Evolutionary conservation across 2,888 invertebrate species (phyloP).

Genomic region (Macaria notata): DNA sequence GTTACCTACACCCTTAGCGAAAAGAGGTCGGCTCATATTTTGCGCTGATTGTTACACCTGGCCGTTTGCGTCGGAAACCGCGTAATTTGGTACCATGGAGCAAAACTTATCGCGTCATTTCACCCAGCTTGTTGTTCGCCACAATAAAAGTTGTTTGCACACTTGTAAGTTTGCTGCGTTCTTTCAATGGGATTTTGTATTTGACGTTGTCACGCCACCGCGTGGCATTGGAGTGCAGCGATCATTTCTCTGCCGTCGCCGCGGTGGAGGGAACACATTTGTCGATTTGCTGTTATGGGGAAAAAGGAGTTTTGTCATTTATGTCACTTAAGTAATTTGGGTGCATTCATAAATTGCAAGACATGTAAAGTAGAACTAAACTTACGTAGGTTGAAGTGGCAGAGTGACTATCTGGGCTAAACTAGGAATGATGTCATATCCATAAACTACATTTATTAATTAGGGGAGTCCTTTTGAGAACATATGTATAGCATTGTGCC

Average conservation of each 20-base stretch:
- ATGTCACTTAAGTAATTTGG: too few species aligned
- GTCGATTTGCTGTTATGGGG: neutral
- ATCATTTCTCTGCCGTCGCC: slow-evolving; percentile 6
- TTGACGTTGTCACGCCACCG: slow-evolving; percentile 7
- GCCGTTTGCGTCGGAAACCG: slow-evolving; percentile 4
- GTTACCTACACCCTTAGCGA: too few species aligned
- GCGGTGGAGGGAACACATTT: slow-evolving; percentile 1
- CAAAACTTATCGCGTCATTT: slow-evolving; percentile 5
- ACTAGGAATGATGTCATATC: too few species aligned
- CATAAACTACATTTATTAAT: too few species aligned
- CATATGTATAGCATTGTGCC: too few species aligned
- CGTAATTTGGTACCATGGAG: slow-evolving; percentile 2
- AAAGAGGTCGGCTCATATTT: neutral
- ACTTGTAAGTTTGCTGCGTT: neutral
- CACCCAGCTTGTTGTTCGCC: neutral
- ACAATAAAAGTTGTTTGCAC: neutral
- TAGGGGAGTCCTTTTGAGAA: too few species aligned
- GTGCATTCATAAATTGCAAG: too few species aligned
- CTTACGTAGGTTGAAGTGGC: too few species aligned
- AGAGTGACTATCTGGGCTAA: too few species aligned
- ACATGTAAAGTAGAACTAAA: too few species aligned
- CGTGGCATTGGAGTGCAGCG: neutral
- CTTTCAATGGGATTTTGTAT: slow-evolving; percentile 3
- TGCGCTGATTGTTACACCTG: neutral
- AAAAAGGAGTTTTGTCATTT: neutral